Conservation (phyloP, 2,797 vertebrate genomes). For the Gephyroberyx darwinii region DNA sequence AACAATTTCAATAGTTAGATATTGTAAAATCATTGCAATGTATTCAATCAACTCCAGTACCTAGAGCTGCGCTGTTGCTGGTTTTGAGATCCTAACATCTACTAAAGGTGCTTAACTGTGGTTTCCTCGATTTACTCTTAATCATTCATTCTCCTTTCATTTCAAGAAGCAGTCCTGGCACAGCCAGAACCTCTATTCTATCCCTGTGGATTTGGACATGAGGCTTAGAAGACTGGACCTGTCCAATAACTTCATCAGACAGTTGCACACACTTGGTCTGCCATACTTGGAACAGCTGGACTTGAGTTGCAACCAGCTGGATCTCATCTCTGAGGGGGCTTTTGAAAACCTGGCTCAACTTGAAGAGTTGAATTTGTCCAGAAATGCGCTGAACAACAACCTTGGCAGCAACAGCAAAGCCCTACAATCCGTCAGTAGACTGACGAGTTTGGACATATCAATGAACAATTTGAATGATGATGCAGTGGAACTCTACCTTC, state of each 20-base stretch:
- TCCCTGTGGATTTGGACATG: conserved; percentile 77
- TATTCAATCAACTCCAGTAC: neutral
- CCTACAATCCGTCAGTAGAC: conserved; percentile 65
- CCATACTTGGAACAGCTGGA: conserved; percentile 80
- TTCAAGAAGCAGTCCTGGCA: conserved; percentile 78
- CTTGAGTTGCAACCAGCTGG: conserved; percentile 82
- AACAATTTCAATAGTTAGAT: conserved; percentile 1
- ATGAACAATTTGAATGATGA: conserved; percentile 78
- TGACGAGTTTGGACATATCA: conserved; percentile 83
- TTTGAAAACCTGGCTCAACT: conserved; percentile 79
- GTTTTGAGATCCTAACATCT: conserved; percentile 18
- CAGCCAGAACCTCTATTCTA: conserved; percentile 71
- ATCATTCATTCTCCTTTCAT: conserved; percentile 57
- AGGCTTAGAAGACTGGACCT: conserved; percentile 80
- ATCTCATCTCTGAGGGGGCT: conserved; percentile 74
- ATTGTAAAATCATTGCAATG: neutral
- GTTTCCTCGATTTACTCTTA: conserved; percentile 30
- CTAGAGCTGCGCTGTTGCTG: neutral
- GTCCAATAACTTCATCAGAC: conserved; percentile 86
- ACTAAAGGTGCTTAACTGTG: conserved; percentile 24
- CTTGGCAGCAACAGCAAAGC: conserved; percentile 73
- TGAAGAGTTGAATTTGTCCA: conserved; percentile 78
- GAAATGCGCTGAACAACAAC: conserved; percentile 77
- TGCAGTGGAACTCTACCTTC: conserved; percentile 77
- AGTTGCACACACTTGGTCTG: conserved; percentile 72